Evolutionary conservation across 2,797 vertebrate species (phyloP).

Genomic region (Peromyscus attwateri): DNA sequence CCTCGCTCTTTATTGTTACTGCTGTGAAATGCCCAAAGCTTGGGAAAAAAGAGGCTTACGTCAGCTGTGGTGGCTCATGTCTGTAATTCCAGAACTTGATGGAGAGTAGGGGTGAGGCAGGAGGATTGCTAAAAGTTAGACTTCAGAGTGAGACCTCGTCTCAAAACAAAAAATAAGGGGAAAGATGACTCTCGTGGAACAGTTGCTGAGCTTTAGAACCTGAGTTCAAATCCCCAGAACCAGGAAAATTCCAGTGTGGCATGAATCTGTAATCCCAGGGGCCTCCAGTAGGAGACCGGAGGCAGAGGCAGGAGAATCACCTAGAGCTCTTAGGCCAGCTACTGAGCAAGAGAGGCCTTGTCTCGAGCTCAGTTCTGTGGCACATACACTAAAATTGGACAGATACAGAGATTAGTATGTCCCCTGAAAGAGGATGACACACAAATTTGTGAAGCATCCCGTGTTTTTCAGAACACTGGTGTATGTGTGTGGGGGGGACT

Average conservation of each 20-base stretch:
- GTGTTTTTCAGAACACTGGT: neutral
- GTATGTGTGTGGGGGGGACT: too few species aligned
- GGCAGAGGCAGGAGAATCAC: neutral
- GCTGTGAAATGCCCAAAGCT: neutral
- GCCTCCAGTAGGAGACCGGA: neutral
- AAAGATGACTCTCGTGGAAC: neutral
- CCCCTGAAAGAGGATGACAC: neutral
- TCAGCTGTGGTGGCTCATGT: neutral
- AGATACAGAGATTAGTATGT: neutral
- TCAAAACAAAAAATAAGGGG: neutral
- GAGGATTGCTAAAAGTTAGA: neutral
- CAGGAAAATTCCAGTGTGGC: neutral
- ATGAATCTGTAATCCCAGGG: neutral
- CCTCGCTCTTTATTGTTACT: too few species aligned
- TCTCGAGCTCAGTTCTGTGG: neutral
- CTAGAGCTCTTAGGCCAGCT: neutral
- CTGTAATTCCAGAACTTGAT: neutral
- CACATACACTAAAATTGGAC: neutral
- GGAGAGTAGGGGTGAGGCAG: neutral
- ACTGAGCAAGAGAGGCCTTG: neutral
- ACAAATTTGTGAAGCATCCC: neutral
- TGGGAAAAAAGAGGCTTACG: neutral
- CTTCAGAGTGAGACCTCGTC: neutral
- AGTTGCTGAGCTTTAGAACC: neutral
- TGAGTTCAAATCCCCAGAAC: neutral